Percentiles rank a stretch among this genome's conserved stretches.
These are phyloP conservation scores for Stichopus horrens DNA, from an alignment of 53 echinoderm and acorn worm genomes.

Conservation along the genomic window DNA sequence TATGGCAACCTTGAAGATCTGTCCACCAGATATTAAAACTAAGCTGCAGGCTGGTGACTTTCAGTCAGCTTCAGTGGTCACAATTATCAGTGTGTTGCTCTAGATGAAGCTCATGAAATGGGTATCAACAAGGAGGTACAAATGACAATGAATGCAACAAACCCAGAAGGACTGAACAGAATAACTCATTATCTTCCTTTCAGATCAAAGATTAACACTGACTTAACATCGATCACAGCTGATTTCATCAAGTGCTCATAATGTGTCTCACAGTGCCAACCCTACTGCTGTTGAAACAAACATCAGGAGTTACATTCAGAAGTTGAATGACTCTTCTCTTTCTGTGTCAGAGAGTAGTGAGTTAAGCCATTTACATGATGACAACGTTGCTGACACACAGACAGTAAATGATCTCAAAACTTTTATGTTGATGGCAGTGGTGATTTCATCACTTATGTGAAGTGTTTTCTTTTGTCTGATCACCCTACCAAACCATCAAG, in stretches of 20 bases:
- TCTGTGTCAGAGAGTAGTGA: neutral
- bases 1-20: conserved; percentile 23
- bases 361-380: conserved; percentile 10
- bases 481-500: conserved; percentile 6
- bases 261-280: too few species aligned
- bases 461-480: conserved; percentile 14
- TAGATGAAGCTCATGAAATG: conserved; percentile 35
- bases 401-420: conserved; percentile 6
- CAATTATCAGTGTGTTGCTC: conserved; percentile 24
- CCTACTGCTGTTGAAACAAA: conserved; percentile 3
- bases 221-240: neutral
- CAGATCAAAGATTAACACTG: neutral
- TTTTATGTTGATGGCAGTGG: neutral
- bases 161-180: conserved; percentile 26
- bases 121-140: conserved; percentile 30
- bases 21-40: neutral
- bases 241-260: neutral
- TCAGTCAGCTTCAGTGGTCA: conserved; percentile 32
- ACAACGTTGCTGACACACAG: neutral
- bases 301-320: neutral
- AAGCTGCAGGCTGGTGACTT: conserved; percentile 24
- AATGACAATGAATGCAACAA: conserved; percentile 34
- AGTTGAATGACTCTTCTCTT: conserved; percentile 4
- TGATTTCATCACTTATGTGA: conserved; percentile 15
- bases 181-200: conserved; percentile 12